Evolutionary conservation across 2,888 invertebrate species (phyloP).

Genomic region (Adelphocoris suturalis): DNA sequence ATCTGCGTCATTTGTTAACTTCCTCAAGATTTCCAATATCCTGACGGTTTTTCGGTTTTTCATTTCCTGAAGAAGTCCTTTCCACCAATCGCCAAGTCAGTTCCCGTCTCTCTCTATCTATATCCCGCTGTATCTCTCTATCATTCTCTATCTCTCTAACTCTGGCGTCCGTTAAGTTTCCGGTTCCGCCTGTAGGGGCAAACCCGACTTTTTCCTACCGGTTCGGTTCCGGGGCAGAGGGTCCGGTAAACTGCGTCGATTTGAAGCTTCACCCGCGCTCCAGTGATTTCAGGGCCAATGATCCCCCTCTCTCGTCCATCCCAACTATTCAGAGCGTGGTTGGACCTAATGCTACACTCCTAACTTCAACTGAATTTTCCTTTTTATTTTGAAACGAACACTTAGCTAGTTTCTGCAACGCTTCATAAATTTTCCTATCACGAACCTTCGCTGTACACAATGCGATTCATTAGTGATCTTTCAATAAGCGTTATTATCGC

Average conservation of each 20-base stretch:
- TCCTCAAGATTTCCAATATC: not conserved
- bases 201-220: not conserved
- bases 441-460: no score
- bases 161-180: not conserved
- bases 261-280: conserved; percentile 5
- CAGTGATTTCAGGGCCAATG: conserved; percentile 23
- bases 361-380: no score
- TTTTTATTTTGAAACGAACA: no score
- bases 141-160: no score
- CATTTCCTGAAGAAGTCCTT: not conserved
- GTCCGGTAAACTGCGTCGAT: conserved; percentile 26
- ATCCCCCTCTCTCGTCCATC: not conserved
- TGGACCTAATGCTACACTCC: not conserved
- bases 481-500: no score
- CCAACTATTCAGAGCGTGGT: conserved; percentile 10
- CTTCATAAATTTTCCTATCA: no score
- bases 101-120: not conserved
- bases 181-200: not conserved
- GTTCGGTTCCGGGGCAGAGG: conserved; percentile 20
- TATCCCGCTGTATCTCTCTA: no score
- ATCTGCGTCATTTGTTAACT: no score
- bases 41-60: not conserved
- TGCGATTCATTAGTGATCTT: no score
- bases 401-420: no score
- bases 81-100: not conserved